Percentiles rank a stretch among this genome's conserved stretches.
phyloP scores from a whole-genome alignment of 1,140 invertebrate species.

The Achroia grisella region DNA sequence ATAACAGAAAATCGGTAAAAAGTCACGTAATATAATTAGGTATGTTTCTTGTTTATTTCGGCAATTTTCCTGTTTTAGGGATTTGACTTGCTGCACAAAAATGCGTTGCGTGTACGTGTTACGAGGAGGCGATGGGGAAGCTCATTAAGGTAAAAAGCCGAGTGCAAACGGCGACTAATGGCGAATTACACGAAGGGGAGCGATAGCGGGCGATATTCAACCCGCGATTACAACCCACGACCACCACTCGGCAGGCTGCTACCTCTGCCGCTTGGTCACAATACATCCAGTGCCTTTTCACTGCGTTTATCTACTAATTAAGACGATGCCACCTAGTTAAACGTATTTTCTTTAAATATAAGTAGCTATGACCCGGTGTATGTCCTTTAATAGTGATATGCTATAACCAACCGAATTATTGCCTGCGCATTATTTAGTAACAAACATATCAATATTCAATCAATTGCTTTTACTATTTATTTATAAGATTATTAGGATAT shows the following conservation, averaged over 20 bases:
- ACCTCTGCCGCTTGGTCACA: neutral
- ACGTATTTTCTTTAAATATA: neutral
- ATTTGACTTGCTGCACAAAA: conserved; percentile 44
- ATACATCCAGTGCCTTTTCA: neutral
- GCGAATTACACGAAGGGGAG: conserved; percentile 71
- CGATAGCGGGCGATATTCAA: conserved; percentile 26
- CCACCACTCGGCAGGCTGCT: no score
- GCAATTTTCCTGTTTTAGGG: conserved; percentile 18
- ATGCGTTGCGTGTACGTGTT: conserved; percentile 54
- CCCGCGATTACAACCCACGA: neutral
- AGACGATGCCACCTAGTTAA: neutral
- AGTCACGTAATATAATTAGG: conserved; percentile 1
- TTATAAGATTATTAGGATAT: no score
- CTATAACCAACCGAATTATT: no score
- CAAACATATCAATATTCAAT: no score
- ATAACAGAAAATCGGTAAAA: neutral
- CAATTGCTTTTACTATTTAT: no score
- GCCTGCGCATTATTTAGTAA: no score
- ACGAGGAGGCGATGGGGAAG: conserved; percentile 38
- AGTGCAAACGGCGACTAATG: conserved; percentile 70
- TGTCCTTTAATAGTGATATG: no score
- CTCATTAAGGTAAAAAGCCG: conserved; percentile 73
- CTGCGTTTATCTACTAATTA: neutral
- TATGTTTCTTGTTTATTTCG: conserved; percentile 6
- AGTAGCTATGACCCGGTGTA: no score